Percentiles rank a stretch among this genome's conserved stretches.
These are phyloP conservation scores for Papilio gigon DNA, from an alignment of 2,888 invertebrate species.

Conservation along the genomic window DNA sequence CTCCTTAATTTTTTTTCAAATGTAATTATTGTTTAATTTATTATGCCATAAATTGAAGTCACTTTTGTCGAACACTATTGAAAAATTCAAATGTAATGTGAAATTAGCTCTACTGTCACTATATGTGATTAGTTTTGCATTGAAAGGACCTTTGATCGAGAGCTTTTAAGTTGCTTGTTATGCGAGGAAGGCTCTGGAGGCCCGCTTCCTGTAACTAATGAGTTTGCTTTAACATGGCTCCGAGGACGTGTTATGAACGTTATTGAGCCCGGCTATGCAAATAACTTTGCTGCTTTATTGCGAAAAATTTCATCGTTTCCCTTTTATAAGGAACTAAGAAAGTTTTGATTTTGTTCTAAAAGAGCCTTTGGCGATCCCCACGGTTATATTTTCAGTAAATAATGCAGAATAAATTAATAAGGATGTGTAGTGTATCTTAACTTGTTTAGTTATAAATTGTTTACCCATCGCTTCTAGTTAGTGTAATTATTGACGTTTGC, in stretches of 20 bases:
- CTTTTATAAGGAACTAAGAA: background rate
- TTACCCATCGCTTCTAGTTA: conserved; percentile 19
- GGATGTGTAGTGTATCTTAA: background rate
- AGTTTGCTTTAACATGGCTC: conserved; percentile 30
- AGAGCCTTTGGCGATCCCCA: no score
- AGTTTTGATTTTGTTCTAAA: background rate
- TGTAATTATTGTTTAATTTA: no score
- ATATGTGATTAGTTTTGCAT: conserved; percentile 7
- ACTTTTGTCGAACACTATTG: background rate
- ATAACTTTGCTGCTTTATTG: conserved; percentile 15
- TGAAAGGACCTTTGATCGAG: conserved; percentile 6
- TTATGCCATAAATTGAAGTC: background rate
- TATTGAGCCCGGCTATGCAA: conserved; percentile 27
- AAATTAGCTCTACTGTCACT: background rate
- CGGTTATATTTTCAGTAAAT: no score
- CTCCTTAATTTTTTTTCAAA: no score
- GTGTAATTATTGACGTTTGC: conserved; percentile 15
- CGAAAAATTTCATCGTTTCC: conserved; percentile 2
- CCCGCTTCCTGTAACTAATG: conserved; percentile 28
- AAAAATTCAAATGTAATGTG: background rate
- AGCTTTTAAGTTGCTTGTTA: conserved; percentile 23
- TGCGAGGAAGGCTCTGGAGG: conserved; percentile 18
- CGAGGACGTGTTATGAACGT: conserved; percentile 24
- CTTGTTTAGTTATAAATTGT: background rate
- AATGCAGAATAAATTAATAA: no score